These are phyloP conservation scores for Cryptoblepharus egeriae DNA, from an alignment of 2,797 vertebrate species.

Conservation along the genomic window DNA sequence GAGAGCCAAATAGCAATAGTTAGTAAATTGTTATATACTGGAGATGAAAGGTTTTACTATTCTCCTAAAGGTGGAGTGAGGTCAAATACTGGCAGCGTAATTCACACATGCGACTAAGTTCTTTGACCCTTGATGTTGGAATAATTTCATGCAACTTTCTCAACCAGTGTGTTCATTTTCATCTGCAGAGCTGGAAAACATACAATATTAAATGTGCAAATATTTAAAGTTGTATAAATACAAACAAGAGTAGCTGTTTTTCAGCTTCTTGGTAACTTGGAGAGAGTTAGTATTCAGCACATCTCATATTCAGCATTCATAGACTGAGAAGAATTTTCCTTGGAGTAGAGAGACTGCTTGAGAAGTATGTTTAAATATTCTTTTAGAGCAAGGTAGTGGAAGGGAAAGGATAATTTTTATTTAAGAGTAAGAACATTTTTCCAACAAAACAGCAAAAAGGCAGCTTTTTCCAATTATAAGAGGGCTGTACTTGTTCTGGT, in stretches of 20 bases:
- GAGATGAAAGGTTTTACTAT: neutral
- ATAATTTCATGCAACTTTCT: neutral
- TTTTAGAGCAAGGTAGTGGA: too few species aligned
- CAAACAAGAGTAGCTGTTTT: neutral
- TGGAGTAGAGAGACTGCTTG: neutral
- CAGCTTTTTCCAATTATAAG: neutral
- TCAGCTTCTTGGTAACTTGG: too few species aligned
- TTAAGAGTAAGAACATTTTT: neutral
- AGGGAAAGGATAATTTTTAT: neutral
- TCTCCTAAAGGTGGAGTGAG: neutral
- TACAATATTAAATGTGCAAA: neutral
- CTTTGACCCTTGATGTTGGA: neutral
- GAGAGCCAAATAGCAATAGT: neutral
- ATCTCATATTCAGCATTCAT: neutral
- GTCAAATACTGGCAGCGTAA: neutral
- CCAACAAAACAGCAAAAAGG: neutral
- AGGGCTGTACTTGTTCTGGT: neutral
- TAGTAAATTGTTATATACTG: neutral
- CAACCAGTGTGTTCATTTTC: neutral
- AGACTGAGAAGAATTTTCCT: neutral
- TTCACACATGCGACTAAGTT: neutral
- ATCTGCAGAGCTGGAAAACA: neutral
- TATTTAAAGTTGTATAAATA: too few species aligned
- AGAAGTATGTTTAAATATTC: neutral
- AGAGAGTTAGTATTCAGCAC: neutral